These are phyloP conservation scores for Microchirus variegatus DNA, from an alignment of 2,797 vertebrate genomes.

Conservation along the genomic window DNA sequence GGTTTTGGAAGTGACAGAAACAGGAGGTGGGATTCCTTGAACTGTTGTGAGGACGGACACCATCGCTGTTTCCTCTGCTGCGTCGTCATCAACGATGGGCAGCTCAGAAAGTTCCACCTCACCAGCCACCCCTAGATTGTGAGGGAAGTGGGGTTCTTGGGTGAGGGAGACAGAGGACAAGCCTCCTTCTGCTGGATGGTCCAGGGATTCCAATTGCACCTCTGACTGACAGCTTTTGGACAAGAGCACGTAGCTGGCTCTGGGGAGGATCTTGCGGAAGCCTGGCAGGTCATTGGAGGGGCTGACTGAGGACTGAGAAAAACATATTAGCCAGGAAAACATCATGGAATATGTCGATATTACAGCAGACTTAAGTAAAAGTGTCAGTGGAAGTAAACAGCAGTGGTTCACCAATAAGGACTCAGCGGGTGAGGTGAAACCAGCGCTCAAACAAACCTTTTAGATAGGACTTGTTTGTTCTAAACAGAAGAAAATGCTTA, in stretches of 20 bases:
- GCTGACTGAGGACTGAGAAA: constrained; percentile 59
- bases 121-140: constrained; percentile 70
- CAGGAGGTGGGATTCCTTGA: constrained; percentile 77
- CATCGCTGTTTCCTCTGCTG: constrained; percentile 74
- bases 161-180: constrained; percentile 45
- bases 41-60: constrained; percentile 57
- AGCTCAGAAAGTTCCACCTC: constrained; percentile 83
- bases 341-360: background rate
- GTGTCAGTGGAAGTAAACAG: background rate
- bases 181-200: constrained; percentile 33
- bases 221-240: constrained; percentile 85
- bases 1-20: constrained; percentile 34
- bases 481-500: too few species aligned
- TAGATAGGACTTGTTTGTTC: constrained; percentile 9
- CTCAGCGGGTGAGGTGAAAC: constrained; percentile 9
- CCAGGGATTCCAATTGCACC: constrained; percentile 71
- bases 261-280: constrained; percentile 96
- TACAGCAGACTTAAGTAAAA: background rate
- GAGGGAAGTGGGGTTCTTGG: constrained; percentile 71
- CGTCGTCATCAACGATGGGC: constrained; percentile 80
- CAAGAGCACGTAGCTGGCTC: constrained; percentile 90
- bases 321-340: constrained; percentile 37
- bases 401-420: constrained; percentile 3
- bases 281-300: constrained; percentile 89
- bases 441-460: constrained; percentile 8